Evolutionary conservation across 2,113 vertebrate species (phyloP), one percentile per base, ranked within the genome.

Genomic region (Labeo rohita): DNA sequence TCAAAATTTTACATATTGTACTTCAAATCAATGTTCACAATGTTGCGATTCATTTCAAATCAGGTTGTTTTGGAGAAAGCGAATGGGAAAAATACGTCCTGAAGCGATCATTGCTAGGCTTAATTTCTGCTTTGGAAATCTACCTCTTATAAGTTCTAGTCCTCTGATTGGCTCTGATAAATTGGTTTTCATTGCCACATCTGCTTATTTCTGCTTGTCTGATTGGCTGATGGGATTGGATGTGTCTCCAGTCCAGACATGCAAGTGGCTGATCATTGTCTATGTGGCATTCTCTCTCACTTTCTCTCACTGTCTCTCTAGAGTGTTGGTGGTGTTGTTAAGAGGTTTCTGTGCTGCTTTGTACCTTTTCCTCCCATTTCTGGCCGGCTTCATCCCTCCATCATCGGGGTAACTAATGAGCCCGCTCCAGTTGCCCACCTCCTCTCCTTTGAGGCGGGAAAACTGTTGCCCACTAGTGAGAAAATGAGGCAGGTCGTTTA

Each of bases 291-390:
- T 86, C 76, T 75, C 73, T 89, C 81, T 86, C 65, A 89, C 81
- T 89, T 13, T 90, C 88, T 90, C 88, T 88, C 89, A 84, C 89
- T 90, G 88, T 91, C 68, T 76, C n/a, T 93, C 90, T 93, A 91
- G 92, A 89, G 90, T 92, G 94, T 93, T 70, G 34, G 65, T 86
- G 92, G 91, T 94, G 93, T 91, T 91, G 93, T 92, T 86, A 87
- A 80, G 91, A 82, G 87, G 88, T 89, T 85, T 83, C 91, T 91
- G 87, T 36, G 59, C 91, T 90, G 92, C 91, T 95, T 95, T 93
- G 96, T 99, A 99, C 98, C 98, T 99, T 98, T 96, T 97, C 96
- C 94, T 96, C 95, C 95, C 95, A 96, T 96, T 96, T 97, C 96
- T 96, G 96, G 95, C 94, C 92, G 94, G 97, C 96, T 96, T 98